Conservation (phyloP, 2,113 vertebrate species). For the Edolisoma coerulescens region DNA sequence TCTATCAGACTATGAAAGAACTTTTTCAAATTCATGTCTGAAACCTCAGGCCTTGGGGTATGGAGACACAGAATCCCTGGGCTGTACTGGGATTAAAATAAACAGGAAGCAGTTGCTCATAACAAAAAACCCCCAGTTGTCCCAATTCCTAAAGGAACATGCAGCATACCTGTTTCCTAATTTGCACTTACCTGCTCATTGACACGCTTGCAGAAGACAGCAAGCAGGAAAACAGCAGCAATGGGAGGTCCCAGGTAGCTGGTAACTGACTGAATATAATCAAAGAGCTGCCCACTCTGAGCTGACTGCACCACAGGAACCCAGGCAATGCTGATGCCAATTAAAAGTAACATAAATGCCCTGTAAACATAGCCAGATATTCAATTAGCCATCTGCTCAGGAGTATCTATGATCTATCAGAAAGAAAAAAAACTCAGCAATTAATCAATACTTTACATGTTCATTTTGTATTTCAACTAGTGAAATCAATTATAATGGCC, state of each 20-base stretch:
- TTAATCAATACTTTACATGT: not conserved
- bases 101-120: not conserved
- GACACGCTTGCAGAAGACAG: constrained; percentile 89
- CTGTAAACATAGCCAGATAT: constrained; percentile 68
- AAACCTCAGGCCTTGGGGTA: not conserved
- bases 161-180: not conserved
- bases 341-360: constrained; percentile 86
- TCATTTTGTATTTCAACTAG: not conserved
- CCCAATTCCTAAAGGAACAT: not conserved
- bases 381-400: constrained; percentile 1
- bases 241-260: constrained; percentile 93
- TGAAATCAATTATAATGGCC: not conserved
- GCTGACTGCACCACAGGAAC: constrained; percentile 90
- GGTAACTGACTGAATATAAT: constrained; percentile 93
- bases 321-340: constrained; percentile 93
- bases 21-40: not conserved
- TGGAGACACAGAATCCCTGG: not conserved
- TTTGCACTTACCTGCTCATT: constrained; percentile 81
- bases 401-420: not conserved
- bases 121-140: not conserved
- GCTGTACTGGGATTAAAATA: not conserved
- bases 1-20: not conserved
- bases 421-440: not conserved
- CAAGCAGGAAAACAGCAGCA: constrained; percentile 87
- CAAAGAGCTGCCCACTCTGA: constrained; percentile 92